Base-by-base conservation (phyloP, 2,888 invertebrate genomes). In the Callyntrura guangdongensis region DNA sequence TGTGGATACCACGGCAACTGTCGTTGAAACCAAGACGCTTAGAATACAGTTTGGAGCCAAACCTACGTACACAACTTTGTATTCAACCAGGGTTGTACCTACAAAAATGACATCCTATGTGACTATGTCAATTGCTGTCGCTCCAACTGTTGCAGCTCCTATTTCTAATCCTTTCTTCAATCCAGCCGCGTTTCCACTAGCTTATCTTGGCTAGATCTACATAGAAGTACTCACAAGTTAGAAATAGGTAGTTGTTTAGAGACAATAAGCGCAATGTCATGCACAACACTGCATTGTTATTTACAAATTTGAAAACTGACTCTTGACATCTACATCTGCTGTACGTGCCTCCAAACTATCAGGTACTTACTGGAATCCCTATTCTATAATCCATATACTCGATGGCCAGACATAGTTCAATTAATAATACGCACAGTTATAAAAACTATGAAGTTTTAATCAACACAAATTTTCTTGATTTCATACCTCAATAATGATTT, bases 41-140 rank as follows among this genome's bases (percentile, higher is more conserved):
- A 98, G 98, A 95, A 95, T 98, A 93, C 98, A 98, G 12, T 98
- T 98, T 94, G 98, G 98, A n/a, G 98, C 98, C 49, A 98, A 97
- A 95, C 98, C 98, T 0, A 97, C 98, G 0, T 97, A 97, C 94
- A 98, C 98, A 8, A 98, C 98, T 0, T 96, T 98, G 90, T 98
- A 97, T 95, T 97, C 97, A 1, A 98, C 98, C 59, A 97, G 96
- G 94, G 96, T 98, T 69, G 96, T 98, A 64, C 98, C 98, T 8
- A 98, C 98, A 0, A 96, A 97, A 82, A 95, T 98, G 91, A 98
- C 98, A n/a, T 97, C 97, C 17, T 97, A 97, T 94, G 96, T 98
- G 92, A 98, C 98, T 6, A 97, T 97, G 17, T 97, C 97, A 0
- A 95, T 98, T 45, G 96, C 97, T 1, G 96, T 97, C 20, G 97